Evolutionary conservation across 1,140 invertebrate species (phyloP), one percentile per base, ranked within the genome.

Genomic region (Meloidogyne exigua): DNA sequence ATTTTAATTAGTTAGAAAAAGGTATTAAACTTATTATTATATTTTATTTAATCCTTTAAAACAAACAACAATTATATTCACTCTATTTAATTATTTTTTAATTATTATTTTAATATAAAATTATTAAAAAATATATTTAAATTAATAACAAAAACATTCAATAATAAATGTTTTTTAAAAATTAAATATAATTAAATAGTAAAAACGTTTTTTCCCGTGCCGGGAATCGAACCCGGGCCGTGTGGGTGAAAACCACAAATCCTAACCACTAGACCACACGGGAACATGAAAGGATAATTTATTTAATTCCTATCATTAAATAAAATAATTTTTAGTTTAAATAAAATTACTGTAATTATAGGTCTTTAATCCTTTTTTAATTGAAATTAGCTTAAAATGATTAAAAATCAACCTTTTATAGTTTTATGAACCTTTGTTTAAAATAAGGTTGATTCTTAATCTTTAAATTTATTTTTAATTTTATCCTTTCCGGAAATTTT

Each of bases 361-460:
- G 3, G 11, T 65, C 4, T 65, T 25, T 65, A 65, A 65, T 65
- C 23, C 10, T 65, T 65, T 65, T 25, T 10, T 65, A 65, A 10
- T 65, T 9, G 11, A 32, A 32, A 65, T 25, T 65, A 0, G 3
- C 10, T 65, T 23, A 9, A 65, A 10, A 23, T 65, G 63, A 65
- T 25, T 25, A 65, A 11, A 25, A 9, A 65, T 25, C 9, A 65
- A 23, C 4, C 10, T 65, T 25, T 65, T 32, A 32, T 4, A 10
- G 3, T 32, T 65, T 23, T 65, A 32, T 25, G 23, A 65, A 65
- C 23, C 63, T 65, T 25, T 32, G 10, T 65, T 25, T 65, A 65
- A 65, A 65, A 65, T 65, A 65, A 25, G 10, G 26, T 65, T 23
- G 63, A 65, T 65, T 65, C 10, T 65, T 65, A 65, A 25, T 65